These are phyloP conservation scores for Prochilodus magdalenae DNA, from an alignment of 2,113 vertebrate genomes.

Conservation along the genomic window DNA sequence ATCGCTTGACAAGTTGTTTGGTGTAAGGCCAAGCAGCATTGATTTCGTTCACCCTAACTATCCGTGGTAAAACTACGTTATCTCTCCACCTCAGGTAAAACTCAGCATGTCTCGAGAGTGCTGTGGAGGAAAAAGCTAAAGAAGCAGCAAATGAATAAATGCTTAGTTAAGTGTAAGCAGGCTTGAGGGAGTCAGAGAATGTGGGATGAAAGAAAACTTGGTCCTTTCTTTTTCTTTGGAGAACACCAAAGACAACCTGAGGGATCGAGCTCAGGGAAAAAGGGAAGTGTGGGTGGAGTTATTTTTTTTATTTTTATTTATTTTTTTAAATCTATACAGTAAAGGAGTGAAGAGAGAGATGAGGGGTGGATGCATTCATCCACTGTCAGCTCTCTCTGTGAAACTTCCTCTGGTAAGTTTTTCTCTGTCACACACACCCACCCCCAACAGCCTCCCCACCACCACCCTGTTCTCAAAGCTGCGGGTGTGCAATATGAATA, in stretches of 20 bases:
- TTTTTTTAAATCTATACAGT: not conserved
- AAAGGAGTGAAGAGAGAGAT: not conserved
- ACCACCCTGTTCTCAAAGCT: conserved; percentile 21
- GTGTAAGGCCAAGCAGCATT: no score
- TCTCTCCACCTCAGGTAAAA: no score
- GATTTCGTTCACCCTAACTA: no score
- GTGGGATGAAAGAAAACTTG: not conserved
- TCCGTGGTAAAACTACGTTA: no score
- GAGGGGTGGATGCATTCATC: not conserved
- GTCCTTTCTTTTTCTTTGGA: no score
- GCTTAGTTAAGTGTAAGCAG: not conserved
- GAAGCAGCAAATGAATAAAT: not conserved
- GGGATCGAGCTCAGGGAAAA: not conserved
- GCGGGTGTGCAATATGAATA: conserved; percentile 36
- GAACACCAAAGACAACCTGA: not conserved
- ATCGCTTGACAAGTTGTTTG: no score
- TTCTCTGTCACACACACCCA: no score
- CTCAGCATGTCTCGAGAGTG: no score
- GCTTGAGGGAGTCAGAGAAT: not conserved
- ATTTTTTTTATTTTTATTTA: not conserved
- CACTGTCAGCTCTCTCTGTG: not conserved
- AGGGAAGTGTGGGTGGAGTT: not conserved
- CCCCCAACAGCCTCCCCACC: no score
- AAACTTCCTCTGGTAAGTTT: not conserved
- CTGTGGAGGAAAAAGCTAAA: no score